Evolutionary conservation across 2,888 invertebrate species (phyloP).

Genomic region (Cosmia trapezina): DNA sequence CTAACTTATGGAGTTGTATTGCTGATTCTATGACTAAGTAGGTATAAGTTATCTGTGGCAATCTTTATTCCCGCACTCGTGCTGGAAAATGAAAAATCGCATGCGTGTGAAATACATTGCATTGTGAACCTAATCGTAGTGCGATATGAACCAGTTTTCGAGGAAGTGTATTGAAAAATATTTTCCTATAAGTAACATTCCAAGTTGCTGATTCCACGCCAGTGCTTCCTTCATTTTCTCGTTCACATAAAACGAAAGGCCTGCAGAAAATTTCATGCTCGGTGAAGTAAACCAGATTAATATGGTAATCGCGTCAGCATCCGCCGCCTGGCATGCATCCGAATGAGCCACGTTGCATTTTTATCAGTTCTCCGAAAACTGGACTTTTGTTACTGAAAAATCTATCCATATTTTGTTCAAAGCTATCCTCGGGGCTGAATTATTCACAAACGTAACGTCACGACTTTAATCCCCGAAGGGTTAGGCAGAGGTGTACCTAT

Average conservation of each 20-base stretch:
- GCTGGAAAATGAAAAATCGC: too few species aligned
- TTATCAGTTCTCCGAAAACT: slow-evolving; percentile 13
- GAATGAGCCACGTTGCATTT: slow-evolving; percentile 41
- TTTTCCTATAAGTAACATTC: slow-evolving; percentile 1
- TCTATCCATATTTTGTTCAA: neutral
- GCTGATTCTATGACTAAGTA: too few species aligned
- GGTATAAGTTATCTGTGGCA: too few species aligned
- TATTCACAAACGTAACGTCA: neutral
- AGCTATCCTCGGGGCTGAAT: neutral
- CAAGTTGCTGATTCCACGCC: slow-evolving; percentile 19
- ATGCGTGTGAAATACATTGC: too few species aligned
- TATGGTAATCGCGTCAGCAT: slow-evolving; percentile 50
- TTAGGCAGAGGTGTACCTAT: neutral
- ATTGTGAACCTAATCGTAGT: too few species aligned
- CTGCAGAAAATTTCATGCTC: slow-evolving; percentile 34
- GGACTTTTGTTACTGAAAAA: neutral
- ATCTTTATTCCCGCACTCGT: too few species aligned
- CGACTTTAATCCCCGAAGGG: neutral
- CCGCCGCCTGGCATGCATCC: slow-evolving; percentile 20
- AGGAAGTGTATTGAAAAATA: too few species aligned
- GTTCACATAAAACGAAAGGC: slow-evolving; percentile 23
- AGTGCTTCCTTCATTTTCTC: slow-evolving; percentile 20
- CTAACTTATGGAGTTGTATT: too few species aligned
- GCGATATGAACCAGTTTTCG: too few species aligned
- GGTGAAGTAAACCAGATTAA: slow-evolving; percentile 47